These are phyloP conservation scores for Otolemur garnettii DNA, from an alignment of 2,113 vertebrate species.

Conservation along the genomic window DNA sequence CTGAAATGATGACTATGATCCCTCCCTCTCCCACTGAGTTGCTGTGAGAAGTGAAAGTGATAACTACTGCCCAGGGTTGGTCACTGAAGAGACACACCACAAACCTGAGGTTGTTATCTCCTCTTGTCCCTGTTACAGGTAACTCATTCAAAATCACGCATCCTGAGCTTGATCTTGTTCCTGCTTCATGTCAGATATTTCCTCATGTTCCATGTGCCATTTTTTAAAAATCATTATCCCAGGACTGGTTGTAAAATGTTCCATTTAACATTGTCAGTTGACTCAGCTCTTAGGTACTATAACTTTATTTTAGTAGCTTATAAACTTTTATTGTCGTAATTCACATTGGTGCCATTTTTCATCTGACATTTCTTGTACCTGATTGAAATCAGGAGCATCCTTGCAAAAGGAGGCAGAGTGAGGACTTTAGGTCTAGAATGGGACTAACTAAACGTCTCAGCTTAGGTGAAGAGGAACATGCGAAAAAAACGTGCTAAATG, in stretches of 20 bases:
- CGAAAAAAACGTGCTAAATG: not conserved
- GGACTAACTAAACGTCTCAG: not conserved
- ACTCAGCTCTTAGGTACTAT: conserved; percentile 87
- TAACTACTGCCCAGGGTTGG: not conserved
- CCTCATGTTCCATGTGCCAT: not conserved
- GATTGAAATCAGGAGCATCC: conserved; percentile 71
- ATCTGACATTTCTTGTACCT: conserved; percentile 81
- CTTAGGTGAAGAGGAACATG: not conserved
- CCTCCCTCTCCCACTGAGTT: not conserved
- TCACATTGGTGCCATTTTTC: conserved; percentile 86
- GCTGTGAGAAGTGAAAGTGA: conserved; percentile 11
- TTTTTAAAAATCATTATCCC: conserved; percentile 61
- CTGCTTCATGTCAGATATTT: conserved; percentile 56
- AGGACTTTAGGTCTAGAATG: not conserved
- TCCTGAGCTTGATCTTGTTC: not conserved
- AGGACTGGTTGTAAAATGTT: conserved; percentile 81
- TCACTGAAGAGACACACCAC: not conserved
- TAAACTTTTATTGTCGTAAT: conserved; percentile 89
- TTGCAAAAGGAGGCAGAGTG: conserved; percentile 62
- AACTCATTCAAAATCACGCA: not conserved
- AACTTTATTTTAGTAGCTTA: conserved; percentile 89
- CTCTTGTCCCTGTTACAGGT: not conserved
- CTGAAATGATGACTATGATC: not conserved
- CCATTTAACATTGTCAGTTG: conserved; percentile 83
- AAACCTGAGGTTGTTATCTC: not conserved